These are phyloP conservation scores for Halcyon chelicuti DNA, from an alignment of 2,797 vertebrate genomes.

Conservation along the genomic window DNA sequence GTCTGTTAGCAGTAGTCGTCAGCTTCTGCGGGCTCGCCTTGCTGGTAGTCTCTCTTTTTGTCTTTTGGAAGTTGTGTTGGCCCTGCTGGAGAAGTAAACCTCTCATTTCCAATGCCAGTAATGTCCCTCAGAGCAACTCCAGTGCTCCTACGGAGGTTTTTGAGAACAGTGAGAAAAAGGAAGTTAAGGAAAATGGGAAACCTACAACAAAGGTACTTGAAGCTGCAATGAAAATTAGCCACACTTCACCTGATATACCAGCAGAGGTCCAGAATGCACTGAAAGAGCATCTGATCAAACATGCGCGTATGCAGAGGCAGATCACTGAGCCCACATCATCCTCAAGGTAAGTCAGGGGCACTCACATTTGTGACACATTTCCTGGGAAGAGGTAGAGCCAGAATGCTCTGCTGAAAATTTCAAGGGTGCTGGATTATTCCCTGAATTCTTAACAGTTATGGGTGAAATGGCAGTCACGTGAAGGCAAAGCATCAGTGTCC, in stretches of 20 bases:
- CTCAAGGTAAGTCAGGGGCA: constrained; percentile 86
- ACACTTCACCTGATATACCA: constrained; percentile 97
- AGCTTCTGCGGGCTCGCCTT: constrained; percentile 98
- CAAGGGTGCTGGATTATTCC: neutral
- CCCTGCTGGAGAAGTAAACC: constrained; percentile 96
- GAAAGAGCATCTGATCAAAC: constrained; percentile 90
- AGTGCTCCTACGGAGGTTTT: constrained; percentile 79
- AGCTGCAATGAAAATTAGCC: constrained; percentile 98
- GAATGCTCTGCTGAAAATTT: neutral
- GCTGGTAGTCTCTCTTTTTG: constrained; percentile 97
- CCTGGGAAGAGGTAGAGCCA: neutral
- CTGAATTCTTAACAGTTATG: neutral
- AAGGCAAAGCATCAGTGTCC: neutral
- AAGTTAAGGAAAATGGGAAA: constrained; percentile 84
- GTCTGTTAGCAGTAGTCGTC: constrained; percentile 95
- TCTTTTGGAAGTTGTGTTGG: constrained; percentile 99
- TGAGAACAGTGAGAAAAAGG: constrained; percentile 87
- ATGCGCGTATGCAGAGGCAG: constrained; percentile 94
- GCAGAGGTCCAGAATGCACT: constrained; percentile 94
- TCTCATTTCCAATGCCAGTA: constrained; percentile 77
- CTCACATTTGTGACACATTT: fast-evolving
- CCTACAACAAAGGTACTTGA: constrained; percentile 86
- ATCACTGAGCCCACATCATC: constrained; percentile 96
- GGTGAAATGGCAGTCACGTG: neutral
- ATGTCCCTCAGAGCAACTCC: constrained; percentile 82